Conservation (phyloP, 2,888 invertebrate genomes). For the Cerastis leucographa region DNA sequence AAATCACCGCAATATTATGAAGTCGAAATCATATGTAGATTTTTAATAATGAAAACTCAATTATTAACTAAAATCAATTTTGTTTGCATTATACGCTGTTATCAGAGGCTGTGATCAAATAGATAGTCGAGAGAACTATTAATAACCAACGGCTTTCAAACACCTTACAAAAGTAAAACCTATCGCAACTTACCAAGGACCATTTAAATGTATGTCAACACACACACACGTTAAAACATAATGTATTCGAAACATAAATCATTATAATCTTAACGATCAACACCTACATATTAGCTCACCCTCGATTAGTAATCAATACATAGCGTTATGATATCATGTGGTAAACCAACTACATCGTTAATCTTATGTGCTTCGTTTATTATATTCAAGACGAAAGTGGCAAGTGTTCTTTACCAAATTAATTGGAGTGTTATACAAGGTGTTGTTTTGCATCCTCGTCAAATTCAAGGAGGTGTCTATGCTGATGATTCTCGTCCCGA, state of each 20-base stretch:
- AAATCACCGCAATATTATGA: not conserved
- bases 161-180: not conserved
- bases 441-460: too few relatives aligned
- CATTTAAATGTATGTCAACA: conserved; percentile 18
- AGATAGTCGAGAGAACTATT: not conserved
- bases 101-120: not conserved
- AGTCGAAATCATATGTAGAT: not conserved
- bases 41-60: not conserved
- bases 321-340: conserved; percentile 47
- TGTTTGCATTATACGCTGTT: not conserved
- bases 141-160: not conserved
- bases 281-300: conserved; percentile 39
- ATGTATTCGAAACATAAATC: conserved; percentile 25
- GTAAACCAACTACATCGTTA: conserved; percentile 39
- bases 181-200: conserved; percentile 3
- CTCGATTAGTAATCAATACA: conserved; percentile 46
- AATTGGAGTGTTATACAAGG: not conserved
- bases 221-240: conserved; percentile 4
- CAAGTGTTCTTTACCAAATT: not conserved
- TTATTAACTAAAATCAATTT: not conserved
- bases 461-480: too few relatives aligned
- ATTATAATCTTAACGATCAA: conserved; percentile 20
- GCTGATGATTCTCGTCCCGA: too few relatives aligned
- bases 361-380: conserved; percentile 30
- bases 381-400: conserved; percentile 12